These are phyloP conservation scores for Meloidogyne exigua DNA, from an alignment of 1,140 invertebrate species.

Conservation along the genomic window DNA sequence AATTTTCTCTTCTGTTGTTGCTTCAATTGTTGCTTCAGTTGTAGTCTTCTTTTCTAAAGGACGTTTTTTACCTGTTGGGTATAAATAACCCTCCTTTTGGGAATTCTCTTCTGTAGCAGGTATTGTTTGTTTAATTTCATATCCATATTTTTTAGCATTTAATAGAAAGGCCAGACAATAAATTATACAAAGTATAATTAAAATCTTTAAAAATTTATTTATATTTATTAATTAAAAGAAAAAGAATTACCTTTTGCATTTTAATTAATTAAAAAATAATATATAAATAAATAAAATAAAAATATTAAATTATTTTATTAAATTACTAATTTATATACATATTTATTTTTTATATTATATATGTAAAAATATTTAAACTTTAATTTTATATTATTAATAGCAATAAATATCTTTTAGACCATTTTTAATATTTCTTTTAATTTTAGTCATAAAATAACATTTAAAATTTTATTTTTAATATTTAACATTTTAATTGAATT, in stretches of 20 bases:
- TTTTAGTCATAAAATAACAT: too few relatives aligned
- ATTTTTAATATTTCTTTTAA: too few relatives aligned
- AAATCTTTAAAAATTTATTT: background rate
- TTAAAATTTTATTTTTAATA: too few relatives aligned
- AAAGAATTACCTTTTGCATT: background rate
- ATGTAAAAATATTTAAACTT: too few relatives aligned
- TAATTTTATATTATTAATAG: too few relatives aligned
- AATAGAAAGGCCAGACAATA: background rate
- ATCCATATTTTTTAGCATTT: background rate
- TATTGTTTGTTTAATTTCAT: background rate
- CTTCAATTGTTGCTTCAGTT: background rate
- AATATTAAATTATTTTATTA: background rate
- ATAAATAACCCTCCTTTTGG: background rate
- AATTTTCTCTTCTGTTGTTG: background rate
- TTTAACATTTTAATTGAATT: too few relatives aligned
- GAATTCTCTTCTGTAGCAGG: background rate
- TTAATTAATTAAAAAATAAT: background rate
- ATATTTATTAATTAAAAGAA: background rate
- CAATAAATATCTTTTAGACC: too few relatives aligned
- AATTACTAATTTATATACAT: background rate
- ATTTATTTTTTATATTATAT: too few relatives aligned
- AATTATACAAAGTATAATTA: background rate
- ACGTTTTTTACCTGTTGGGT: background rate
- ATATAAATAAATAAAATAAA: background rate
- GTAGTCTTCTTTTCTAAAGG: background rate